Evolutionary conservation across 2,888 invertebrate species (phyloP).

Genomic region (Ectemnius continuus): DNA sequence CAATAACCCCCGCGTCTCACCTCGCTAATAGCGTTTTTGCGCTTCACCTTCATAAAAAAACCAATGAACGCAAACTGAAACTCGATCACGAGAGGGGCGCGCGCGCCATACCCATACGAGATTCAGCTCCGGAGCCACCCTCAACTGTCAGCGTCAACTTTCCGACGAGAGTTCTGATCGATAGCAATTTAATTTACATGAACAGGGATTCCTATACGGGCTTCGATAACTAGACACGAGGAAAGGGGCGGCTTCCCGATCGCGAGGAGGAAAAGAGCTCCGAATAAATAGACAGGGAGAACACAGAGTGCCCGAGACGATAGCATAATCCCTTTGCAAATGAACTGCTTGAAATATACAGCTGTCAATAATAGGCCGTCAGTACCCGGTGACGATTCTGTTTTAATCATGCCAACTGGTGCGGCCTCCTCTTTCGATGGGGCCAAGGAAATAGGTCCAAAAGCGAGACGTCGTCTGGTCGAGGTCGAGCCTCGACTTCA

Average conservation of each 20-base stretch:
- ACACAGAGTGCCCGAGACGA: neutral
- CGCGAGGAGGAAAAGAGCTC: neutral
- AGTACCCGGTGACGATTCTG: slow-evolving; percentile 41
- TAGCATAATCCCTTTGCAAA: neutral
- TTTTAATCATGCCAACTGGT: slow-evolving; percentile 55
- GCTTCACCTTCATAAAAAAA: no score
- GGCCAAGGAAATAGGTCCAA: neutral
- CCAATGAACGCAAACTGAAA: no score
- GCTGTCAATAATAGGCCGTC: neutral
- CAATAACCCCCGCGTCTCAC: no score
- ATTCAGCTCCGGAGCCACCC: no score
- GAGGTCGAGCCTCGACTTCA: slow-evolving; percentile 39
- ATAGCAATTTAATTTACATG: slow-evolving; percentile 1
- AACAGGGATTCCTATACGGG: neutral
- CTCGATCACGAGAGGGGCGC: no score
- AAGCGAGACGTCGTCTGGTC: slow-evolving; percentile 34
- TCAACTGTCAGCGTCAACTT: no score
- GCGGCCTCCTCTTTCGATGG: neutral
- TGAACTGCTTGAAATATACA: neutral
- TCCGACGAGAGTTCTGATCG: neutral
- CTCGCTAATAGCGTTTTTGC: no score
- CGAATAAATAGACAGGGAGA: neutral
- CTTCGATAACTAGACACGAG: no score
- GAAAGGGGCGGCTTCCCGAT: neutral
- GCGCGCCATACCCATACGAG: no score